Conservation (phyloP, 2,888 invertebrate genomes). For the Orthosia incerta region DNA sequence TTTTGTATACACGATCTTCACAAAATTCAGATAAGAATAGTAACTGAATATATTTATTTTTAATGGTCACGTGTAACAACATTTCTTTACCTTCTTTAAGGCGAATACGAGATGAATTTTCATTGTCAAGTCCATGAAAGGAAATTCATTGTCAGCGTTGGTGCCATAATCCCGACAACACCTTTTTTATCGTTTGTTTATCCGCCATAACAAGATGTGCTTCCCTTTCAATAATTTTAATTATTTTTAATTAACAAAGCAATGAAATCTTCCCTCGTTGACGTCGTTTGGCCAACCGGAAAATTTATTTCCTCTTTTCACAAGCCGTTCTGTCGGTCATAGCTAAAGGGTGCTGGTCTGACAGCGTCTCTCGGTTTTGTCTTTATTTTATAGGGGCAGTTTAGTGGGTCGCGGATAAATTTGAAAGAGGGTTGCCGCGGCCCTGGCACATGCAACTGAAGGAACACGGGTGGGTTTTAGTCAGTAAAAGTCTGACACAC, state of each 20-base stretch:
- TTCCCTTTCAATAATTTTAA: background rate
- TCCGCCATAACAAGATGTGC: background rate
- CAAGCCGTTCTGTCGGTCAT: background rate
- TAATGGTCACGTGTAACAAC: too few relatives aligned
- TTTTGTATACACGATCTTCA: too few relatives aligned
- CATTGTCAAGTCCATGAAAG: background rate
- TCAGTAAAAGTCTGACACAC: too few relatives aligned
- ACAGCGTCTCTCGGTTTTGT: background rate
- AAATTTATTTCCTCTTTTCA: slow-evolving; percentile 8
- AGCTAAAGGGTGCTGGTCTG: background rate
- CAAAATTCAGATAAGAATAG: too few relatives aligned
- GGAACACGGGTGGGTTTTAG: too few relatives aligned
- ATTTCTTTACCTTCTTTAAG: too few relatives aligned
- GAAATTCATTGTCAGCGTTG: background rate
- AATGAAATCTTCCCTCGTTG: background rate
- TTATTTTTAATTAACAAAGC: slow-evolving; percentile 8
- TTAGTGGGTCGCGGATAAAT: too few relatives aligned
- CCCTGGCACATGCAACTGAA: too few relatives aligned
- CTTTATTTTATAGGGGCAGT: background rate
- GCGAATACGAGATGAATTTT: too few relatives aligned
- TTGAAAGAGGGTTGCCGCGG: too few relatives aligned
- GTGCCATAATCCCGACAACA: background rate
- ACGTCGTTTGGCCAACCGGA: background rate
- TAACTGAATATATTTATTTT: too few relatives aligned
- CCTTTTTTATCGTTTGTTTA: background rate